Percentiles rank a stretch among this genome's conserved stretches.
These are phyloP conservation scores for Drosophila tanythrix DNA, from an alignment of 2,888 invertebrate species.

Conservation along the genomic window DNA sequence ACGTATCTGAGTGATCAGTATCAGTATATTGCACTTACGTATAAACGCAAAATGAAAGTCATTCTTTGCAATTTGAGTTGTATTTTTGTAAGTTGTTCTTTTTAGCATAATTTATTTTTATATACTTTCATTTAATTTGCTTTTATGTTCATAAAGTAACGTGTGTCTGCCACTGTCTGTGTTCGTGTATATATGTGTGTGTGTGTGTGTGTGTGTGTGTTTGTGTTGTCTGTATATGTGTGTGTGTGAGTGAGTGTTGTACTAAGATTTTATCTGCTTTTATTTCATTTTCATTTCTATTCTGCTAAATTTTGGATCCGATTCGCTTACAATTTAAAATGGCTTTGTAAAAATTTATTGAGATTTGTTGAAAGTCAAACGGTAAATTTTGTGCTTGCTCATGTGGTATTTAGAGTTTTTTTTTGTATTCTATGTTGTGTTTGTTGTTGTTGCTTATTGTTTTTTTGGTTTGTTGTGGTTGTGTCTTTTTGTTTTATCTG, in stretches of 20 bases:
- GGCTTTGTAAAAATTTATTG: slow-evolving; percentile 60
- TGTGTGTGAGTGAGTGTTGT: slow-evolving; percentile 26
- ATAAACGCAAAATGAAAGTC: slow-evolving; percentile 36
- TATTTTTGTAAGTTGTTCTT: slow-evolving; percentile 72
- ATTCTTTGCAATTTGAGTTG: slow-evolving; percentile 52
- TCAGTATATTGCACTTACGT: background rate
- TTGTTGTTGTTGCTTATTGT: slow-evolving; percentile 51
- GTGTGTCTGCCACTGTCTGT: slow-evolving; percentile 75
- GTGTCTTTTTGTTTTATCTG: slow-evolving; percentile 50
- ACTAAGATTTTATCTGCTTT: slow-evolving; percentile 37
- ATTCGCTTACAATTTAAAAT: slow-evolving; percentile 64
- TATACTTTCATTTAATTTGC: slow-evolving; percentile 81
- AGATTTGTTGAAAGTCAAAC: slow-evolving; percentile 55
- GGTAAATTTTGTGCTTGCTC: slow-evolving; percentile 67
- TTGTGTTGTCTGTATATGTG: slow-evolving; percentile 25
- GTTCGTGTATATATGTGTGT: slow-evolving; percentile 37
- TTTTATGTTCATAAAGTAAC: slow-evolving; percentile 82
- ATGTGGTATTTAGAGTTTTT: slow-evolving; percentile 28
- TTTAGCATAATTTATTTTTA: slow-evolving; percentile 81
- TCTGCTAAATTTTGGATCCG: slow-evolving; percentile 55
- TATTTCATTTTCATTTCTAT: slow-evolving; percentile 35
- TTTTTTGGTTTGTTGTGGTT: slow-evolving; percentile 31
- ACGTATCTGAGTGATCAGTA: background rate
- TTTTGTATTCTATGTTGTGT: slow-evolving; percentile 36
- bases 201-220: slow-evolving; percentile 28